Evolutionary conservation across 2,888 invertebrate species (phyloP), one percentile per base, ranked within the genome.

Genomic region (Polymixis lichenea): DNA sequence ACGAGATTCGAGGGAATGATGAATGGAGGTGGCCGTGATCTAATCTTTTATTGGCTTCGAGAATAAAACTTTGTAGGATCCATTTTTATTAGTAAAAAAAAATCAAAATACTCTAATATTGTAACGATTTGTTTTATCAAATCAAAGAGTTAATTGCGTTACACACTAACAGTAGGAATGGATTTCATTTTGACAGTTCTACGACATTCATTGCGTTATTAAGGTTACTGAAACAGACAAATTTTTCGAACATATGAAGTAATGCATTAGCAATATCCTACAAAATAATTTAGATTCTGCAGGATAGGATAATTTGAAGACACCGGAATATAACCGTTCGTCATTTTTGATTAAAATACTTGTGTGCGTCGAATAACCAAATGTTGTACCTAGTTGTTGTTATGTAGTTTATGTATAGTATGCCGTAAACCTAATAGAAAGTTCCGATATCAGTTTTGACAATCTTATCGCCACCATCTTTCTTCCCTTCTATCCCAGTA

Each of bases 1-100:
- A 66, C 22, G 49, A 61, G 77, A 60, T 82, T 61, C 55, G 22
- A 56, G 11, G 11, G 66, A 78, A 66, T 77, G 82, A 78, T 61
- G 60, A 65, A 82, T 78, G 51, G 49, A 49, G 22, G n/a, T 61
- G 22, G n/a, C 19, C 25, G n/a, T 5, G 64, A 60, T 66, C 49
- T 61, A 55, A 61, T 82, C 15, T 53, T 49, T 65, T 19, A 64
- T 73, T 80, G 25, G 74, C 46, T 74, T 22, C 46, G 22, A 38
- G 22, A 61, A 46, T 46, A 73, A 17, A 43, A n/a, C 13, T 53
- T 32, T 7, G 15, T 13, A 13, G 9, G 9, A 9, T 4, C 15
- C 11, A 19, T 19, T 11, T 72, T 3, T 19, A 19, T 49, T 5
- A 46, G 8, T 22, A 25, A 56, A 38, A 17, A 2, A 17, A n/a